Conservation (phyloP, 2,113 vertebrate genomes). For the Prolemur simus region DNA sequence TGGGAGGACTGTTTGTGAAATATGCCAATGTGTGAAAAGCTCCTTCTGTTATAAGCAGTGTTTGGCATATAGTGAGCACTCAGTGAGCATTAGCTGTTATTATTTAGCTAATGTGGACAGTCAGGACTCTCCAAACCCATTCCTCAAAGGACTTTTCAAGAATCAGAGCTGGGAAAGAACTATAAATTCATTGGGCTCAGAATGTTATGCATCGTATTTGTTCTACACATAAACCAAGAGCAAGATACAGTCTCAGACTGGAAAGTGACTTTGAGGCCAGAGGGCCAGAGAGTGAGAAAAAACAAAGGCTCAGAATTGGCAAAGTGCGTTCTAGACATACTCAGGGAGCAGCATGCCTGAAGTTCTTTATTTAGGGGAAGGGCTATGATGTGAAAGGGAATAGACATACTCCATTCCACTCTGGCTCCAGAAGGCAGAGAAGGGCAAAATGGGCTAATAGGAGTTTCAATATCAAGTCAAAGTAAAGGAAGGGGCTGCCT, state of each 20-base stretch:
- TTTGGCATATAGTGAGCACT: neutral
- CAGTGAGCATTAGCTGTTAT: rapidly evolving
- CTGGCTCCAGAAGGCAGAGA: neutral
- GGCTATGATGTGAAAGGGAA: neutral
- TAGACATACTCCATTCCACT: neutral
- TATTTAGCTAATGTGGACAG: rapidly evolving
- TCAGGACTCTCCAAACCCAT: neutral
- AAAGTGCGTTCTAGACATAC: rapidly evolving
- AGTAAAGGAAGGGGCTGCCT: neutral
- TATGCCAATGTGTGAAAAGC: no score
- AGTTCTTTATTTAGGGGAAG: neutral
- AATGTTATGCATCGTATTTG: neutral
- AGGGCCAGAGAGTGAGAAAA: no score
- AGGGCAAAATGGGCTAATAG: neutral
- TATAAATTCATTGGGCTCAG: neutral
- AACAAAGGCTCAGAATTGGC: neutral
- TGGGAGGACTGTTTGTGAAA: neutral
- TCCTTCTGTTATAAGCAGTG: neutral
- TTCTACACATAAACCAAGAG: neutral
- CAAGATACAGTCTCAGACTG: neutral
- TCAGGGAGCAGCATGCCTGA: neutral
- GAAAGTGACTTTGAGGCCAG: neutral
- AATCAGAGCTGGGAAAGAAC: neutral
- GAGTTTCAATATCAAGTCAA: neutral
- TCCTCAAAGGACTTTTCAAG: neutral